These are phyloP conservation scores for Tigriopus japonicus DNA, from an alignment of 1,140 invertebrate species.

Conservation along the genomic window DNA sequence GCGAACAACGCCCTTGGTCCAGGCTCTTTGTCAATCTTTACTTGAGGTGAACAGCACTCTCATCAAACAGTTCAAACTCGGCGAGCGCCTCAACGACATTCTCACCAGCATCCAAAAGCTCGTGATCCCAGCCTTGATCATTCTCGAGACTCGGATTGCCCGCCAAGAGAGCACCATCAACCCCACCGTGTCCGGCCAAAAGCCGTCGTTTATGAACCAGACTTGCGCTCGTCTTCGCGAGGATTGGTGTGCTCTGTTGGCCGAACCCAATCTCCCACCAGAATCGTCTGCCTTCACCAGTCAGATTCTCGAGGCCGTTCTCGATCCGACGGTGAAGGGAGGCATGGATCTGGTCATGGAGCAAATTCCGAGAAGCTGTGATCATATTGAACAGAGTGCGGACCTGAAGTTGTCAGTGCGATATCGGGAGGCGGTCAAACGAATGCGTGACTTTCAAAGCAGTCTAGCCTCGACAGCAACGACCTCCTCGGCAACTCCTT, in stretches of 20 bases:
- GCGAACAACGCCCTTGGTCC: neutral
- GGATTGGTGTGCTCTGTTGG: conserved; percentile 1
- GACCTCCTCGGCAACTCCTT: no score
- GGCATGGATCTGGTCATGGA: neutral
- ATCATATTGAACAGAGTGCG: neutral
- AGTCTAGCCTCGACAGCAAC: no score
- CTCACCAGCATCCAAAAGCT: neutral
- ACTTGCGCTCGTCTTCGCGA: neutral
- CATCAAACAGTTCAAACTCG: conserved; percentile 9
- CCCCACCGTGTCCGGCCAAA: neutral
- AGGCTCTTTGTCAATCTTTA: neutral
- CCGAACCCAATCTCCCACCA: neutral
- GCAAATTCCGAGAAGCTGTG: neutral
- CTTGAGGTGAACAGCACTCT: conserved; percentile 1
- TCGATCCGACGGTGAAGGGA: neutral
- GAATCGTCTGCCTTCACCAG: neutral
- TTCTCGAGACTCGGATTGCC: neutral
- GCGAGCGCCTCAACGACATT: neutral
- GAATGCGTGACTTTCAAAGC: no score
- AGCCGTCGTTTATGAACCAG: no score
- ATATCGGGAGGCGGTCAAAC: neutral
- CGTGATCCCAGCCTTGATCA: neutral
- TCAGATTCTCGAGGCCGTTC: neutral
- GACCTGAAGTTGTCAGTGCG: neutral
- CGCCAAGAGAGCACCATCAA: no score